Percentiles rank a stretch among this genome's conserved stretches.
These are phyloP conservation scores for Nezara viridula DNA, from an alignment of 2,888 invertebrate genomes.

Conservation along the genomic window DNA sequence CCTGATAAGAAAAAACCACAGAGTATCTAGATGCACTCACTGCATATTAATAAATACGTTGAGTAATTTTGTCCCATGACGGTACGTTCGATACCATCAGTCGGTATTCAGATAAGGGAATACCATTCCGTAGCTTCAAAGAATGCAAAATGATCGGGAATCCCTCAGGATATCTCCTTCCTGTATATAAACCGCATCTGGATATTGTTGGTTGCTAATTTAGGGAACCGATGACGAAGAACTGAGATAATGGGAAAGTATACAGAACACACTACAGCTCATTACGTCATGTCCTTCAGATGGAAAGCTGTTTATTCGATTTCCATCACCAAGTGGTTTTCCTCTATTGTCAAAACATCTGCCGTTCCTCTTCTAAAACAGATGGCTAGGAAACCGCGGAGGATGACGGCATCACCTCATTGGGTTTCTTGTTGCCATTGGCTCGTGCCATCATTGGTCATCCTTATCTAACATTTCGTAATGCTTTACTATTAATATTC, in stretches of 20 bases:
- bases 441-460: background rate
- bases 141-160: background rate
- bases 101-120: background rate
- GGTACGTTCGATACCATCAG: background rate
- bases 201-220: background rate
- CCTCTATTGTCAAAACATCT: background rate
- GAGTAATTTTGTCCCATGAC: background rate
- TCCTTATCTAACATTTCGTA: background rate
- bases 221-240: background rate
- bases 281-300: background rate
- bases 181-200: background rate
- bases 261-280: background rate
- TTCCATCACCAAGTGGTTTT: background rate
- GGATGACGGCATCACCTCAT: background rate
- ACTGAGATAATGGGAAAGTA: background rate
- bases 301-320: background rate
- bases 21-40: background rate
- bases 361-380: background rate
- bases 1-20: slow-evolving; percentile 1
- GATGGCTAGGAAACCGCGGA: background rate
- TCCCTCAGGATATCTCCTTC: slow-evolving; percentile 20
- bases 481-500: background rate
- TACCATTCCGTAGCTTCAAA: background rate
- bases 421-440: background rate
- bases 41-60: slow-evolving; percentile 5